Conservation (phyloP, 2,888 invertebrate species). For the Limnephilus lunatus region DNA sequence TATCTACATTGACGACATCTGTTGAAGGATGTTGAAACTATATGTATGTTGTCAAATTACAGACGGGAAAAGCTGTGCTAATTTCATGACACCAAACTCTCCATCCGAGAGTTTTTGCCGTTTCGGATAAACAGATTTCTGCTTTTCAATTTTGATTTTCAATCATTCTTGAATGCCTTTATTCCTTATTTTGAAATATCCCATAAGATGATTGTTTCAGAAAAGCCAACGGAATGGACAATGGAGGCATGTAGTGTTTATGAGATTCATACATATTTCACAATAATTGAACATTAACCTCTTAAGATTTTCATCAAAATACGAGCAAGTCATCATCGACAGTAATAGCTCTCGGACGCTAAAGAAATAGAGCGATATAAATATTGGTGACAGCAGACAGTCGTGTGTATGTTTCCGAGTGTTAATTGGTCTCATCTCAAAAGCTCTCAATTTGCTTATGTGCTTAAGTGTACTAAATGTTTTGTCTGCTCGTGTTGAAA, state of each 20-base stretch:
- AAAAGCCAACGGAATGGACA: neutral
- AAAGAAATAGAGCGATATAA: conserved; percentile 2
- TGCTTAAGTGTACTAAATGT: neutral
- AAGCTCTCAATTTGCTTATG: neutral
- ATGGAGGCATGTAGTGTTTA: neutral
- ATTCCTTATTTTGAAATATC: no score
- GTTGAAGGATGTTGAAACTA: no score
- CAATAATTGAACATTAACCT: neutral
- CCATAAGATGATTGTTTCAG: neutral
- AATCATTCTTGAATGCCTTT: no score
- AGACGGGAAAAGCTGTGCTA: neutral
- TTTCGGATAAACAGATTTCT: neutral
- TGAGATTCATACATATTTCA: neutral
- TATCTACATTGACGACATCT: no score
- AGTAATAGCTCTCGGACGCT: neutral
- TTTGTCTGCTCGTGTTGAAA: neutral
- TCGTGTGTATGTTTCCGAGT: neutral
- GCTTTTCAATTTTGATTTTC: no score
- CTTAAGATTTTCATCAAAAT: neutral
- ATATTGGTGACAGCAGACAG: neutral
- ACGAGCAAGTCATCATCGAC: neutral
- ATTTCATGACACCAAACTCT: neutral
- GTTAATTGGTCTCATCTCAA: neutral
- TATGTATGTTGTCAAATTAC: no score
- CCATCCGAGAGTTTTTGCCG: neutral